A percentile compares a stretch with the other conserved stretches of the same genome.
These are phyloP conservation scores for Thecophora atra DNA, from an alignment of 2,888 invertebrate genomes.

Conservation along the genomic window DNA sequence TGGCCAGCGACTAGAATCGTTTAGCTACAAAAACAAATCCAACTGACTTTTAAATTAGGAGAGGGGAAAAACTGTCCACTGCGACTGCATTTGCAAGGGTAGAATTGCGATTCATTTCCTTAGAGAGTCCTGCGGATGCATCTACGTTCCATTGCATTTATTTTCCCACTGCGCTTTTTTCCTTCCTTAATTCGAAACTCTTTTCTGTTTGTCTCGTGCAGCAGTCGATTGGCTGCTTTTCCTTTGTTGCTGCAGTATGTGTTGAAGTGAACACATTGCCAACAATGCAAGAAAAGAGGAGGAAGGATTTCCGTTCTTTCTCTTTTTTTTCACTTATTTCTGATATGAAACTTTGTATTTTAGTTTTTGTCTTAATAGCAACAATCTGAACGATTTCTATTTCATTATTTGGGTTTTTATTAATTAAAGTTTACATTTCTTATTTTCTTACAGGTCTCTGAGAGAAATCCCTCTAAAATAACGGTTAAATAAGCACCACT, in stretches of 20 bases:
- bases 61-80: too few relatives aligned
- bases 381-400: too few relatives aligned
- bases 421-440: background rate
- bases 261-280: slow-evolving; percentile 21
- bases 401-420: background rate
- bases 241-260: slow-evolving; percentile 28
- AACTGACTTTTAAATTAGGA: too few relatives aligned
- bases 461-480: background rate
- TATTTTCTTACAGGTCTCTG: slow-evolving; percentile 15
- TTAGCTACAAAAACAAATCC: too few relatives aligned
- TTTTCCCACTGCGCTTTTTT: background rate
- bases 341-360: too few relatives aligned
- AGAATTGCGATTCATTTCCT: background rate
- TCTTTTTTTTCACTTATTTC: too few relatives aligned
- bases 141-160: background rate
- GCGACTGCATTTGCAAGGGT: too few relatives aligned
- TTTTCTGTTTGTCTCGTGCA: background rate
- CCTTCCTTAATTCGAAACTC: slow-evolving; percentile 2
- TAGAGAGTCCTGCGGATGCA: background rate
- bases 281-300: slow-evolving; percentile 16
- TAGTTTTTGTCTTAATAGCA: too few relatives aligned
- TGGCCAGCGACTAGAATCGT: too few relatives aligned
- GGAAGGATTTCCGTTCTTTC: too few relatives aligned
- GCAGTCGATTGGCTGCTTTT: slow-evolving; percentile 22
- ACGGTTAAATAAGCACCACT: background rate